Evolutionary conservation across 2,797 vertebrate species (phyloP).

Genomic region (Sciurus carolinensis): DNA sequence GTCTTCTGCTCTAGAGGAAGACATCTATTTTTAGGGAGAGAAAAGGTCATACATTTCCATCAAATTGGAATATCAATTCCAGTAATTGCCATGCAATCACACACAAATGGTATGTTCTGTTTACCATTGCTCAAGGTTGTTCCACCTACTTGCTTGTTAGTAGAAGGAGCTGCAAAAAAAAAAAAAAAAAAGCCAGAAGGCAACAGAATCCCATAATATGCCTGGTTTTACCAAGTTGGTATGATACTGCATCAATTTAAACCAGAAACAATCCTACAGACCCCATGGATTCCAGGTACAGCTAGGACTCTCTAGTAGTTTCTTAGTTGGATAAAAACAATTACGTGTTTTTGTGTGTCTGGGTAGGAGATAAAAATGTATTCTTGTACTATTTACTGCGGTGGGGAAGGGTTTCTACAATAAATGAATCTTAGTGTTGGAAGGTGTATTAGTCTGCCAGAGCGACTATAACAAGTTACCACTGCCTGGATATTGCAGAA

Average conservation of each 20-base stretch:
- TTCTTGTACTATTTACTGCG: background rate
- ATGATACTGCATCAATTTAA: background rate
- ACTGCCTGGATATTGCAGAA: background rate
- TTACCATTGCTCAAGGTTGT: conserved; percentile 15
- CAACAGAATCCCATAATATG: background rate
- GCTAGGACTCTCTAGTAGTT: background rate
- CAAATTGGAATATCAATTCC: background rate
- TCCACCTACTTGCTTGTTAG: background rate
- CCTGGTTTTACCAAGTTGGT: background rate
- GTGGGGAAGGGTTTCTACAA: background rate
- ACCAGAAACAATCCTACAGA: background rate
- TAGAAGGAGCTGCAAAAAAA: background rate
- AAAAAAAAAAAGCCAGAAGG: background rate
- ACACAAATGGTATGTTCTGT: background rate
- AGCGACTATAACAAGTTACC: background rate
- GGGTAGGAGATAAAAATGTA: background rate
- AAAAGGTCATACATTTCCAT: background rate
- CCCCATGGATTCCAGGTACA: background rate
- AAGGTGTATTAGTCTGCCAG: background rate
- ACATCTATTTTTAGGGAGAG: background rate
- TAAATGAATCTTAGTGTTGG: background rate
- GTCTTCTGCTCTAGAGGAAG: background rate
- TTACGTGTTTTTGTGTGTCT: background rate
- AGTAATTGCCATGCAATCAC: background rate
- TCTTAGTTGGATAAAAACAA: background rate